Evolutionary conservation across 2,113 vertebrate genomes (phyloP).

Genomic region (Formicarius rufipectus): DNA sequence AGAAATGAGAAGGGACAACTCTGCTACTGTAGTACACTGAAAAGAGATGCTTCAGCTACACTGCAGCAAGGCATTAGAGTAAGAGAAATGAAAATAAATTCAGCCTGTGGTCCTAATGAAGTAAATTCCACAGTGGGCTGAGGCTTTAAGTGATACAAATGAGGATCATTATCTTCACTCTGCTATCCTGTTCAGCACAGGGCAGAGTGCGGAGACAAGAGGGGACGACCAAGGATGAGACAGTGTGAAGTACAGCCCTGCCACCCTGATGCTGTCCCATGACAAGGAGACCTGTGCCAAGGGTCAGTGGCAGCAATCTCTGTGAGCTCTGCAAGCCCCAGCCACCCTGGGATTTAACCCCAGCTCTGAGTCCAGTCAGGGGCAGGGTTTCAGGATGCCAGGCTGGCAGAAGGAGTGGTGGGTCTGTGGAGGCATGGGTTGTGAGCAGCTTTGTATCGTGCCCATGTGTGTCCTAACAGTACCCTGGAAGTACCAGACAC

Average conservation of each 20-base stretch:
- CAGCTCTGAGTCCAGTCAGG: not conserved
- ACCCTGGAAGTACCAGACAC: not conserved
- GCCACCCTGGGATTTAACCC: not conserved
- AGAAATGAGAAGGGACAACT: slow-evolving; percentile 38
- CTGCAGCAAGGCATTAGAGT: slow-evolving; percentile 25
- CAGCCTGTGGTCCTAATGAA: slow-evolving; percentile 64
- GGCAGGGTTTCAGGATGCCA: not conserved
- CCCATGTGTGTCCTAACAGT: not conserved
- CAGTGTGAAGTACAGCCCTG: not conserved
- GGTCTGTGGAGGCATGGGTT: not conserved
- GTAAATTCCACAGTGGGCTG: slow-evolving; percentile 69
- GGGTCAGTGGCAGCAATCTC: not conserved
- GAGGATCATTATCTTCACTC: slow-evolving; percentile 72
- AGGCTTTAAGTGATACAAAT: slow-evolving; percentile 76
- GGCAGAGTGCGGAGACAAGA: slow-evolving; percentile 11
- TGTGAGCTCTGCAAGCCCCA: not conserved
- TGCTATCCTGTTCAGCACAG: slow-evolving; percentile 59
- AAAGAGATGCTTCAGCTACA: slow-evolving; percentile 38
- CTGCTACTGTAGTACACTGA: not conserved
- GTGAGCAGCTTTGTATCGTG: not conserved
- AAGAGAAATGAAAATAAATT: slow-evolving; percentile 75
- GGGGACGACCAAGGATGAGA: not conserved
- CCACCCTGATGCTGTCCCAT: not conserved
- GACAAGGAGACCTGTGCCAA: not conserved
- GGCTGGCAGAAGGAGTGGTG: not conserved